A percentile compares a stretch with the other conserved stretches of the same genome.
phyloP scores from a whole-genome alignment of 2,888 invertebrate species.

The Acanthosepion esculentum region DNA sequence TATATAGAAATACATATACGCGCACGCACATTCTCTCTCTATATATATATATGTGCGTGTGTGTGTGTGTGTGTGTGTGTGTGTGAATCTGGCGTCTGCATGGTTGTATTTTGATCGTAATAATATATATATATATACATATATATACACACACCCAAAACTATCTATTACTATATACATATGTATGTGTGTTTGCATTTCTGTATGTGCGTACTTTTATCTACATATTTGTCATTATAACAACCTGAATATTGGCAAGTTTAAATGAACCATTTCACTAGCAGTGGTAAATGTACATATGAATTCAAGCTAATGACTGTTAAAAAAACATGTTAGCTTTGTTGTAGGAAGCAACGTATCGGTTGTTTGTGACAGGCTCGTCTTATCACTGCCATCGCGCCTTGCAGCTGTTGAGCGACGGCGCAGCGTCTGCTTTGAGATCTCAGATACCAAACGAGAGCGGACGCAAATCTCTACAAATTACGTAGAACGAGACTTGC shows the following conservation, averaged over 20 bases:
- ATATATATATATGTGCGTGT: no score
- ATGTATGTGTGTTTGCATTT: neutral
- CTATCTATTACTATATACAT: neutral
- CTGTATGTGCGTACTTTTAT: neutral
- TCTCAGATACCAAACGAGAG: neutral
- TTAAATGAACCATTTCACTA: neutral
- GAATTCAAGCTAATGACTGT: constrained; percentile 1
- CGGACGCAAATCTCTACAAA: neutral
- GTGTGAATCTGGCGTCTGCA: no score
- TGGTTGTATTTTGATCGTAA: no score
- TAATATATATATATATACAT: no score
- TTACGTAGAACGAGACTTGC: neutral
- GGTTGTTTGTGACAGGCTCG: neutral
- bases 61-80: no score
- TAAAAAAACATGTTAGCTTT: neutral
- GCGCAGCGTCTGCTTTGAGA: neutral
- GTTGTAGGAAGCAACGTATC: neutral
- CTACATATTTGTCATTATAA: neutral
- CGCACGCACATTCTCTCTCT: no score
- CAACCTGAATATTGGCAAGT: neutral
- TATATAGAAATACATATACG: no score
- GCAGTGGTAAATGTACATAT: neutral
- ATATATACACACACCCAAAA: no score
- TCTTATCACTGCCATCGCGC: neutral
- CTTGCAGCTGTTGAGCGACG: neutral